Base-by-base conservation (phyloP, 2,888 invertebrate species). In the Phymatocera aterrima region DNA sequence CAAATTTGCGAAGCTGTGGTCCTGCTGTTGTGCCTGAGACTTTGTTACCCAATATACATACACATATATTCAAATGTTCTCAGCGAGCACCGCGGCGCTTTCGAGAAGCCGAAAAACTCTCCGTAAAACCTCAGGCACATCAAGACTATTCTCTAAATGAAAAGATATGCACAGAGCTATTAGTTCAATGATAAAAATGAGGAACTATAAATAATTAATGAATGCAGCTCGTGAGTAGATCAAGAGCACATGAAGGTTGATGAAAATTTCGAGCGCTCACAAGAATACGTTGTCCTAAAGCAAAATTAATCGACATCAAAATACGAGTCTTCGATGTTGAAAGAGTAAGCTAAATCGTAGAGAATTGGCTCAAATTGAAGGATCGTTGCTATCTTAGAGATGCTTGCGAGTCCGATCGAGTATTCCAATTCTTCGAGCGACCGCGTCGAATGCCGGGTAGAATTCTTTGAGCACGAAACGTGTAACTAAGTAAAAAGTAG, bases 1-100 rank as follows among this genome's bases (percentile, higher is more conserved):
- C 24, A 40, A 72, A 72, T 75, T 37, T 60, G 75, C 75, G 75
- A 75, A 75, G 60, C 75, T 75, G 57, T 57, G 57, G 31, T 43
- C 57, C 15, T 21, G 61, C 0, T 40, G 28, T 34, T 57, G 75
- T 75, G 75, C 40, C 43, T 40, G 60, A 57, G 75, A 75, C 0
- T 40, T 72, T 48, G 15, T 34, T 28, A 37, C 1, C 8, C 37
- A 28, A n/a, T n/a, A 3, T 15, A n/a, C n/a, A n/a, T 61, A 34
- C n/a, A 4, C 4, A 3, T 24, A 21, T 21, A 31, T 28, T 24
- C n/a, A n/a, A n/a, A 5, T 46, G 24, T 43, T 24, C 8, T 64
- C 37, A 37, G 37, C n/a, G 4, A 15, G 57, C 4, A 28, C 28
- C 37, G 8, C n/a, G 61, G 18, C 21, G 8, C 37, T 64, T 64